These are phyloP conservation scores for Oedothorax gibbosus DNA, from an alignment of 1,140 invertebrate genomes.

Conservation along the genomic window DNA sequence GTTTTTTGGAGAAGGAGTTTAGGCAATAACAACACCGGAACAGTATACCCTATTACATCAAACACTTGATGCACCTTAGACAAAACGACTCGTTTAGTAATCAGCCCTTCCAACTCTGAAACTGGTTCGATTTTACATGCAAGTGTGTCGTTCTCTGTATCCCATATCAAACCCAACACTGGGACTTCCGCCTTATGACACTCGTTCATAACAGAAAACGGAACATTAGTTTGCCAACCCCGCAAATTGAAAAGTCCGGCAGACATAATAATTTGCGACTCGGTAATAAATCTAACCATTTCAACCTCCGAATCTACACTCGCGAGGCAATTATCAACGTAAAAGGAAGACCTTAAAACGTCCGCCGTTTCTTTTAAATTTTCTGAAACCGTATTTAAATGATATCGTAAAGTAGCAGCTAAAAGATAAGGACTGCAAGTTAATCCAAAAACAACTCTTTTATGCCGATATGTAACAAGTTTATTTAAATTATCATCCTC, in stretches of 20 bases:
- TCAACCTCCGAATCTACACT: constrained; percentile 6
- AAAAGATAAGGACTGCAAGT: constrained; percentile 32
- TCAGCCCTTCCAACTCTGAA: neutral
- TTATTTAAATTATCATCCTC: neutral
- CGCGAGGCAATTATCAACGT: constrained; percentile 44
- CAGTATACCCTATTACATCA: neutral
- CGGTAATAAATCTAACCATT: constrained; percentile 2
- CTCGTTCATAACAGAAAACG: neutral
- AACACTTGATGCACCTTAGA: neutral
- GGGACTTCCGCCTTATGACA: neutral
- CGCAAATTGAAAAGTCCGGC: constrained; percentile 32
- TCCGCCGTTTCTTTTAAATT: constrained; percentile 9
- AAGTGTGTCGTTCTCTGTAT: neutral
- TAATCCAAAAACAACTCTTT: constrained; percentile 40
- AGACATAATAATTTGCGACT: constrained; percentile 14
- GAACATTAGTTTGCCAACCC: constrained; percentile 12
- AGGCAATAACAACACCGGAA: neutral
- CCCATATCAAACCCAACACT: neutral
- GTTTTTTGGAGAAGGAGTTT: neutral
- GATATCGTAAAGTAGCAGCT: constrained; percentile 3
- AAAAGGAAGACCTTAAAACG: constrained; percentile 21
- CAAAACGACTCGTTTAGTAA: neutral
- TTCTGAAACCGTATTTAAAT: constrained; percentile 25
- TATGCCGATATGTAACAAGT: constrained; percentile 8
- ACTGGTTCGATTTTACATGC: neutral